These are phyloP conservation scores for Peromyscus californicus DNA, from an alignment of 2,113 vertebrate species.

Conservation along the genomic window DNA sequence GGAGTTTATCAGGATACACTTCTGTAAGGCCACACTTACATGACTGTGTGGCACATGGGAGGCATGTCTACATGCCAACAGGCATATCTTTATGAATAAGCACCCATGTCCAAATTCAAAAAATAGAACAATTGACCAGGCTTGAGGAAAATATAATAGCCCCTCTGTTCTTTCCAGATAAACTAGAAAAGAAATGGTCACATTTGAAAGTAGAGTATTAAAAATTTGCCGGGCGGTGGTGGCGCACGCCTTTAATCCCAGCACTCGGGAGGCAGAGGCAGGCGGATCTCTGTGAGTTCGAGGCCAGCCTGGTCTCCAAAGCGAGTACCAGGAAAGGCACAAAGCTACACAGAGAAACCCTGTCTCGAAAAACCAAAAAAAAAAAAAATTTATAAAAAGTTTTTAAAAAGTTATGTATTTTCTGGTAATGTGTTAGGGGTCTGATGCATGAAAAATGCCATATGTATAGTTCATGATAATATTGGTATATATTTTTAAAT, in stretches of 20 bases:
- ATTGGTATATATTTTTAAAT: not conserved
- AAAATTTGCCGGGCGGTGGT: no score
- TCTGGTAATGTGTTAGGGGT: not conserved
- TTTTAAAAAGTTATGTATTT: not conserved
- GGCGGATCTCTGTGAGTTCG: no score
- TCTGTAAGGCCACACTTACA: not conserved
- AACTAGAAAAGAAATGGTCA: not conserved
- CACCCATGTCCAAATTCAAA: not conserved
- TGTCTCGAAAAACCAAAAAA: no score
- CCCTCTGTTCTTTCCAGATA: conserved; percentile 14
- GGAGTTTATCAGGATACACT: not conserved
- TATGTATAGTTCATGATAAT: not conserved
- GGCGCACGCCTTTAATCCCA: no score
- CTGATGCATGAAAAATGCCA: not conserved
- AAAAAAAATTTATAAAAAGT: not conserved
- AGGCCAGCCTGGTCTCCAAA: no score
- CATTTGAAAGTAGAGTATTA: conserved; percentile 3
- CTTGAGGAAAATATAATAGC: conserved; percentile 17
- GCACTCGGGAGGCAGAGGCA: no score
- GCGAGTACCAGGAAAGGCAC: no score
- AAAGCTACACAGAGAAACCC: no score
- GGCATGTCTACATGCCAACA: not conserved
- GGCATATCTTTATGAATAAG: not conserved
- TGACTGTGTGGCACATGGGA: not conserved
- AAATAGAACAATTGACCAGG: not conserved